Evolutionary conservation across 2,888 invertebrate genomes (phyloP).

Genomic region (Imbricaverruca yamaguchii): DNA sequence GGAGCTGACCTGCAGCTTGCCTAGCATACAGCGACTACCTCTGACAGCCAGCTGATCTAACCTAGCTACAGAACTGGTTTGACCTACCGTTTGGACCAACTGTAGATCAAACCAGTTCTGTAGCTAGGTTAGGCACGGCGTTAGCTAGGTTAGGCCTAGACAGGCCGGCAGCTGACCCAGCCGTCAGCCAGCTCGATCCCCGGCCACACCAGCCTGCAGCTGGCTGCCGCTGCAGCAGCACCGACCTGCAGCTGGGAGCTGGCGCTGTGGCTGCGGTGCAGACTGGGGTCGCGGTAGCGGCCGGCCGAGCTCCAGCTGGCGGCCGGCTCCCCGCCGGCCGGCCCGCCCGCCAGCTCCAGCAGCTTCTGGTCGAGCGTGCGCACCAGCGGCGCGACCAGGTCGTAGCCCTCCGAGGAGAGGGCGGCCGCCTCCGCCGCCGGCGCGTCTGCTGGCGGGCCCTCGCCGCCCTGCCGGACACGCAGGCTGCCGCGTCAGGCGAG

Average conservation of each 20-base stretch:
- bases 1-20: too few relatives aligned
- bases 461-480: background rate
- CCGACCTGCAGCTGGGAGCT: slow-evolving; percentile 17
- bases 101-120: too few relatives aligned
- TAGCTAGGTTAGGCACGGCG: too few relatives aligned
- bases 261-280: slow-evolving; percentile 43
- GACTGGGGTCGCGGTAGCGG: slow-evolving; percentile 46
- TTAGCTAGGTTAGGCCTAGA: too few relatives aligned
- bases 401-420: background rate
- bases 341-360: slow-evolving; percentile 36
- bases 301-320: slow-evolving; percentile 25
- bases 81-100: too few relatives aligned
- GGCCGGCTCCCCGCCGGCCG: background rate
- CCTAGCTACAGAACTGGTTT: too few relatives aligned
- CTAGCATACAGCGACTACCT: too few relatives aligned
- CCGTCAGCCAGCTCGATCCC: too few relatives aligned
- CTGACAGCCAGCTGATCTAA: too few relatives aligned
- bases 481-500: background rate
- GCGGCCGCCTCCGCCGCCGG: background rate
- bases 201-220: too few relatives aligned
- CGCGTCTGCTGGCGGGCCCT: background rate
- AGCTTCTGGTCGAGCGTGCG: slow-evolving; percentile 77
- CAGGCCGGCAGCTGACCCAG: too few relatives aligned
- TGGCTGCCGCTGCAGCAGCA: background rate
- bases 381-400: slow-evolving; percentile 73